Percentiles rank a stretch among this genome's conserved stretches.
These are phyloP conservation scores for Paramuricea clavata DNA, from an alignment of 92 coral and sea anemone species.

Conservation along the genomic window DNA sequence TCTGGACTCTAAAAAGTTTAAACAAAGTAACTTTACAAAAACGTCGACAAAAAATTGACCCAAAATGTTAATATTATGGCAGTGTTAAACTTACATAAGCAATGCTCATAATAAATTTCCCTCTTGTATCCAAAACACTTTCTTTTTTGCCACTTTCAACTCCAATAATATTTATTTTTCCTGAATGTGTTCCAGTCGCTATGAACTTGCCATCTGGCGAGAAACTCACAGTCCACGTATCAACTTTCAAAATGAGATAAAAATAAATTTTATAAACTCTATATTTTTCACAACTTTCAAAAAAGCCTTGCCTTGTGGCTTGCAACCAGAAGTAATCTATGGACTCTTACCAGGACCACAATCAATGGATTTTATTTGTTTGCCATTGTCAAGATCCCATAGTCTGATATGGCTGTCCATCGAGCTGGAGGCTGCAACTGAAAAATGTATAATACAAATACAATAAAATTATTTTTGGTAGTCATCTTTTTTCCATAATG, in stretches of 20 bases:
- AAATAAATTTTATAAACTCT: too few species aligned
- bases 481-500: too few species aligned
- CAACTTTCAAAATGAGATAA: conserved; percentile 70
- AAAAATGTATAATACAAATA: conserved; percentile 3
- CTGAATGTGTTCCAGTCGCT: conserved; percentile 98
- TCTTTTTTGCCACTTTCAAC: conserved; percentile 97
- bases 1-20: conserved; percentile 84
- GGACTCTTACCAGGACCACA: conserved; percentile 90
- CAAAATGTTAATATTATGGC: neutral
- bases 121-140: conserved; percentile 95
- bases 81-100: conserved; percentile 85
- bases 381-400: conserved; percentile 97
- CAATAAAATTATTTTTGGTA: too few species aligned
- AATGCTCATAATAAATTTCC: conserved; percentile 98
- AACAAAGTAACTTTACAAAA: neutral
- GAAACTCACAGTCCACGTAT: conserved; percentile 98
- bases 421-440: conserved; percentile 99
- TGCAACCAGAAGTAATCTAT: too few species aligned
- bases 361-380: conserved; percentile 92
- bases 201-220: conserved; percentile 90
- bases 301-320: too few species aligned
- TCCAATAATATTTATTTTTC: conserved; percentile 90
- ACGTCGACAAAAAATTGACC: neutral
- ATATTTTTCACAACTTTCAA: too few species aligned
- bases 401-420: conserved; percentile 95